These are phyloP conservation scores for Arctia plantaginis DNA, from an alignment of 2,888 invertebrate species.

Conservation along the genomic window DNA sequence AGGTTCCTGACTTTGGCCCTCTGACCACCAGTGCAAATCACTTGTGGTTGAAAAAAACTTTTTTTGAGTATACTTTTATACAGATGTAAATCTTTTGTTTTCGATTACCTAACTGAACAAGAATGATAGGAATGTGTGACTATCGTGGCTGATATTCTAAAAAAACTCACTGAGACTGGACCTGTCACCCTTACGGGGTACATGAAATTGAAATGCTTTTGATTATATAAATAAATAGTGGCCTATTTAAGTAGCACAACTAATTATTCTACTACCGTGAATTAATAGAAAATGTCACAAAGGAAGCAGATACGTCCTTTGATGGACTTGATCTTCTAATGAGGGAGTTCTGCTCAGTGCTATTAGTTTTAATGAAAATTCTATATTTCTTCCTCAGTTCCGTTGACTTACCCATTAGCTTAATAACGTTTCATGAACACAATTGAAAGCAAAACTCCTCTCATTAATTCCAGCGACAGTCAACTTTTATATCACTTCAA, in stretches of 20 bases:
- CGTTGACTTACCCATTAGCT: background rate
- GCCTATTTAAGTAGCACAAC: background rate
- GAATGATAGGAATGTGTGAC: background rate
- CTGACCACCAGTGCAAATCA: too few species aligned
- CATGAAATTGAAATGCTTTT: background rate
- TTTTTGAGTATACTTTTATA: too few species aligned
- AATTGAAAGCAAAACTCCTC: constrained; percentile 6
- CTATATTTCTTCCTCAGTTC: constrained; percentile 2
- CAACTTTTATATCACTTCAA: background rate
- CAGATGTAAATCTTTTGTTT: too few species aligned
- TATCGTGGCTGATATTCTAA: background rate
- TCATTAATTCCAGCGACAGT: constrained; percentile 1
- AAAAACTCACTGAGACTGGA: background rate
- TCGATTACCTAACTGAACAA: background rate
- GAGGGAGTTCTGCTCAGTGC: background rate
- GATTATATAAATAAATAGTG: background rate
- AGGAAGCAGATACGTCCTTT: background rate
- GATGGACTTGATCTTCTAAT: background rate
- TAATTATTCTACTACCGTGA: background rate
- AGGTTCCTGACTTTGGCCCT: too few species aligned
- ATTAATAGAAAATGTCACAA: background rate
- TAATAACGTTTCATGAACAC: constrained; percentile 3
- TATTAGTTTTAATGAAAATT: constrained; percentile 4
- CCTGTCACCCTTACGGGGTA: background rate
- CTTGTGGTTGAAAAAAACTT: too few species aligned